Evolutionary conservation across 2,888 invertebrate species (phyloP), one percentile per base, ranked within the genome.

Genomic region (Oscheius myriophilus): DNA sequence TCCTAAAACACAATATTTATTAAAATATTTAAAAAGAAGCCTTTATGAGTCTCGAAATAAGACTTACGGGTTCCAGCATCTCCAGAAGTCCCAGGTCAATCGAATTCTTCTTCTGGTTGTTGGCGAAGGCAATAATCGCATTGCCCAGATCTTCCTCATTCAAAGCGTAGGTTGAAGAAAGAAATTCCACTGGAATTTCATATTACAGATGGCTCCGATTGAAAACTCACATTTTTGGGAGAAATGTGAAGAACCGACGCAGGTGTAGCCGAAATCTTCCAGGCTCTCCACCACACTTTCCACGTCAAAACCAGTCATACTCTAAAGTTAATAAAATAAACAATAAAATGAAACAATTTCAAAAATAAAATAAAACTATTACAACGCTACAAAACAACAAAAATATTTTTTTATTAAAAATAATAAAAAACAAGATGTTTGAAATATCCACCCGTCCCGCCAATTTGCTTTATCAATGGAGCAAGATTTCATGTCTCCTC

Each of bases 111-210:
- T 59, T 43, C 7, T 45, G 59, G n/a, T 43, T 42, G 21, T 9
- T 23, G 7, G 46, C 59, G 11, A 59, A 59, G 14, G 59, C 59
- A 23, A 59, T 59, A 23, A 59, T 43, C 21, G 25, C 23, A 43
- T 59, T 43, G 26, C 16, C 59, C 23, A 59, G 39, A 26, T 59
- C 59, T 14, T 59, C 59, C 12, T 23, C 59, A 45, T 23, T 33
- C n/a, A 59, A 25, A 23, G 16, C n/a, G 45, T 18, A 59, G n/a
- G 25, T 25, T 45, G 21, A 21, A 18, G 51, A 51, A 12, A 51
- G 25, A 12, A 23, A 21, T 12, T 23, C 21, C 51, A 51, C 51
- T 51, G 21, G 18, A 51, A 51, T 18, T 21, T n/a, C 14, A 12
- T 51, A 51, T 12, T 18, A 2, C 12, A n/a, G n/a, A 18, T n/a